phyloP scores from a whole-genome alignment of 2,797 vertebrate genomes.

The Poeciliopsis presidionis region DNA sequence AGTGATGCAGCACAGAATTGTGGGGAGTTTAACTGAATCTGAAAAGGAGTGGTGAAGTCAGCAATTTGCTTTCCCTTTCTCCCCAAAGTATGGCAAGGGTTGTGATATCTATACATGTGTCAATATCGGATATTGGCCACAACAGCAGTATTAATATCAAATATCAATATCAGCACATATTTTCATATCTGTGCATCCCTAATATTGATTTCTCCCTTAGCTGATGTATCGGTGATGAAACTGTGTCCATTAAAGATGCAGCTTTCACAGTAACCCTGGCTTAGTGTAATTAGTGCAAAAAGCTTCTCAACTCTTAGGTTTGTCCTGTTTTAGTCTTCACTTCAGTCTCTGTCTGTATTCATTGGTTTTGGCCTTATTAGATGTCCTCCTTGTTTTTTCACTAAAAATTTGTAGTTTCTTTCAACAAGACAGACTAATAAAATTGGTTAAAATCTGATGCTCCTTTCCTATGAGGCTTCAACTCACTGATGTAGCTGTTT shows the following conservation, averaged over 20 bases:
- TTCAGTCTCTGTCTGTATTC: slow-evolving; percentile 10
- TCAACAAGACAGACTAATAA: slow-evolving; percentile 2
- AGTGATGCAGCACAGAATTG: too few relatives aligned
- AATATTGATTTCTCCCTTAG: not conserved
- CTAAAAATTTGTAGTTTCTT: slow-evolving; percentile 13
- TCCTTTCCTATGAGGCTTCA: slow-evolving; percentile 50
- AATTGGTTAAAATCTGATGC: slow-evolving; percentile 32
- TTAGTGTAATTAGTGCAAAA: not conserved
- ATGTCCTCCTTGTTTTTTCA: slow-evolving; percentile 14
- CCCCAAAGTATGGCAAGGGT: too few relatives aligned
- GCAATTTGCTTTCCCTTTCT: too few relatives aligned
- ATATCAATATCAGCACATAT: too few relatives aligned
- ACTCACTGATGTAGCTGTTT: slow-evolving; percentile 73
- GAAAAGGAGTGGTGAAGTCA: too few relatives aligned
- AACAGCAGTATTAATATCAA: too few relatives aligned
- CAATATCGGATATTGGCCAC: too few relatives aligned
- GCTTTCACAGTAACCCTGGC: too few relatives aligned
- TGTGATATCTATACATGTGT: too few relatives aligned
- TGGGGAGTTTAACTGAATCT: too few relatives aligned
- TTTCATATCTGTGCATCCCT: too few relatives aligned
- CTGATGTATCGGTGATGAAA: not conserved
- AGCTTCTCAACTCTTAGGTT: not conserved
- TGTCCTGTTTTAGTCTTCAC: not conserved
- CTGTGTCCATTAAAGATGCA: not conserved
- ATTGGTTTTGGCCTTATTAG: slow-evolving; percentile 2